Evolutionary conservation across 2,888 invertebrate species (phyloP).

Genomic region (Brachyptera putata): DNA sequence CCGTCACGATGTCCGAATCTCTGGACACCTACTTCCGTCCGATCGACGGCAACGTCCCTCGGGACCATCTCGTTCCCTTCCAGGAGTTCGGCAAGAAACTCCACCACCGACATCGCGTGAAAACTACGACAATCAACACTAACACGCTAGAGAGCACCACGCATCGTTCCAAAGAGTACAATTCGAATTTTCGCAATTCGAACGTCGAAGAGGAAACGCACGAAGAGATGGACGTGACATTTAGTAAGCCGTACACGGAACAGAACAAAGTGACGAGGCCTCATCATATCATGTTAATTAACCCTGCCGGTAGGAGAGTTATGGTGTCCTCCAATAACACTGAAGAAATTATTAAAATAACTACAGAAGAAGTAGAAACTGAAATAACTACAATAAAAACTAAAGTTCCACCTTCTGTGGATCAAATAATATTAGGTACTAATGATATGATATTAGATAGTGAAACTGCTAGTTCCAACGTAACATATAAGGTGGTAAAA

Average conservation of each 20-base stretch:
- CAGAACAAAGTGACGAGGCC: slow-evolving; percentile 43
- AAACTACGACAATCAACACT: slow-evolving; percentile 38
- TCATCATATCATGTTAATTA: no score
- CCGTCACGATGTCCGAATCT: slow-evolving; percentile 51
- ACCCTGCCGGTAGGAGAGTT: no score
- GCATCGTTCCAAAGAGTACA: slow-evolving; percentile 23
- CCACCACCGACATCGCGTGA: slow-evolving; percentile 45
- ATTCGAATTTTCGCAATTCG: background rate
- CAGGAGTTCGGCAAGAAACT: slow-evolving; percentile 66
- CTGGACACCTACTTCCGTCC: slow-evolving; percentile 62
- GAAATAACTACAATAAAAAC: no score
- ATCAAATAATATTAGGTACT: no score
- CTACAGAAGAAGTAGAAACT: no score
- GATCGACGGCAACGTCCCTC: slow-evolving; percentile 57
- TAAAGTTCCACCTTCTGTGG: no score
- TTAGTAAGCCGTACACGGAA: slow-evolving; percentile 52
- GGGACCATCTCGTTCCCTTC: slow-evolving; percentile 65
- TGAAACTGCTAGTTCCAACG: no score
- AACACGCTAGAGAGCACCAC: slow-evolving; percentile 40
- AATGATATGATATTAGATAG: no score
- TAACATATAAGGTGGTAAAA: no score
- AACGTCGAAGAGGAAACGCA: slow-evolving; percentile 50
- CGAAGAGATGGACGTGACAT: slow-evolving; percentile 58
- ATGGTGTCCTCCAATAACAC: no score
- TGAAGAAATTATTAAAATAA: no score